Evolutionary conservation across 2,888 invertebrate species (phyloP).

Genomic region (Galeopsomyia nigrocyanea): DNA sequence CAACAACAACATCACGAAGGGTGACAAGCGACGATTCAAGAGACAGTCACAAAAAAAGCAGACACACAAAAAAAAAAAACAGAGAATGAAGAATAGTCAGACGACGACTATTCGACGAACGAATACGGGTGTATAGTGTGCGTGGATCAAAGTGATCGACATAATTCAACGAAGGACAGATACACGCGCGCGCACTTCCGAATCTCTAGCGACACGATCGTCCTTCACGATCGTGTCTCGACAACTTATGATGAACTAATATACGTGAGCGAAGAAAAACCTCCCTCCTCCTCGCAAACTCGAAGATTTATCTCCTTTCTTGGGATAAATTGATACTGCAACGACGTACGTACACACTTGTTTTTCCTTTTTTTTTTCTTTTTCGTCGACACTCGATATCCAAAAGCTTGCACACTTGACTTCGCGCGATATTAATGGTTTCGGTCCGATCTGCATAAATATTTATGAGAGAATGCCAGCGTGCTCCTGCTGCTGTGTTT

Average conservation of each 20-base stretch:
- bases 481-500: too few relatives aligned
- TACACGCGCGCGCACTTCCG: conserved; percentile 2
- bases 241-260: conserved; percentile 31
- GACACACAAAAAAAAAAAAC: not conserved
- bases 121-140: conserved; percentile 6
- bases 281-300: not conserved
- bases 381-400: not conserved
- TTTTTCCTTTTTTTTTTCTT: not conserved
- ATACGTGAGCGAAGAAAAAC: conserved; percentile 2
- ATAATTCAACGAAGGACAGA: conserved; percentile 21
- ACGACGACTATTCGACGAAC: conserved; percentile 12
- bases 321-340: conserved; percentile 37
- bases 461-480: too few relatives aligned
- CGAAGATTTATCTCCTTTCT: conserved; percentile 20
- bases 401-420: too few relatives aligned
- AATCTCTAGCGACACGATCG: not conserved
- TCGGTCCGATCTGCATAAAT: too few relatives aligned
- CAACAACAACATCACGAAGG: too few relatives aligned
- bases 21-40: too few relatives aligned
- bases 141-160: conserved; percentile 33
- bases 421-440: conserved; percentile 9
- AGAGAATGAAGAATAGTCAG: not conserved
- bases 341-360: conserved; percentile 15
- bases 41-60: not conserved
- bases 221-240: not conserved